phyloP scores from a whole-genome alignment of 2,888 invertebrate species.

The Mylabris sibirica region DNA sequence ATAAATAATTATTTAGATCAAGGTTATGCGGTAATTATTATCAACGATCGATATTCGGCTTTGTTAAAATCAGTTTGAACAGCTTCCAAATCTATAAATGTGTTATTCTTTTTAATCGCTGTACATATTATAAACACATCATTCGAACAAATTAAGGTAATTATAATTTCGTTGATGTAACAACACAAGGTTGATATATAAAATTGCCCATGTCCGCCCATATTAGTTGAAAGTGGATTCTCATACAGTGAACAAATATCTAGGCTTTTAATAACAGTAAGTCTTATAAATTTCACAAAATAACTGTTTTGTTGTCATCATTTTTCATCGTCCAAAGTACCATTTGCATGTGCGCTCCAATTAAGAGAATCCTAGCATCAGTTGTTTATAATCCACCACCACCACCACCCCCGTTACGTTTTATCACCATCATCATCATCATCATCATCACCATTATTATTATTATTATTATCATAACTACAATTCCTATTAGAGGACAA shows the following conservation, averaged over 20 bases:
- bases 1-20: not conserved
- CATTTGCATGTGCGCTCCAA: slow-evolving; percentile 8
- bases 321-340: not conserved
- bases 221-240: not conserved
- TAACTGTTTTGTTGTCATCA: slow-evolving; percentile 5
- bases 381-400: slow-evolving; percentile 32
- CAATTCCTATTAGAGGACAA: not conserved
- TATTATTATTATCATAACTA: slow-evolving; percentile 8
- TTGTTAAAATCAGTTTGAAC: too few species aligned
- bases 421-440: not conserved
- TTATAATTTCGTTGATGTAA: not conserved
- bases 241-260: not conserved
- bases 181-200: not conserved
- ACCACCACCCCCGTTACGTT: not conserved
- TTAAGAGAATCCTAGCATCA: slow-evolving; percentile 21
- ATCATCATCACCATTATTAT: not conserved
- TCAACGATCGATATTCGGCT: too few species aligned
- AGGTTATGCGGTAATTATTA: too few species aligned
- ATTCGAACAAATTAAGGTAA: not conserved
- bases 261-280: not conserved
- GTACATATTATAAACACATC: too few species aligned
- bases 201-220: not conserved
- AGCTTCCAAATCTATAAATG: too few species aligned
- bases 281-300: slow-evolving; percentile 6
- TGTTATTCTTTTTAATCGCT: too few species aligned